Evolutionary conservation across 1,140 invertebrate genomes (phyloP).

Genomic region (Papilio machaon): DNA sequence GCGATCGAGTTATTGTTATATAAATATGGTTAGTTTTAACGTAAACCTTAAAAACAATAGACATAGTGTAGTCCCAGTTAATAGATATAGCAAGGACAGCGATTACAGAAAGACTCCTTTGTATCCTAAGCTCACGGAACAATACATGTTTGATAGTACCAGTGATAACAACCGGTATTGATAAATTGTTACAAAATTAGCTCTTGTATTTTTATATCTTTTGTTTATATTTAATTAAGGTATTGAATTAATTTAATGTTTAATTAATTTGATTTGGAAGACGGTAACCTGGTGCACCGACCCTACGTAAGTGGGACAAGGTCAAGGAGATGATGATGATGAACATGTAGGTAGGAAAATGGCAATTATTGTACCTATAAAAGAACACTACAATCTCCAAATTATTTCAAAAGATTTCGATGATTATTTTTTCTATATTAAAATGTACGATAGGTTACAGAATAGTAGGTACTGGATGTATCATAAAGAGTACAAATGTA

Average conservation of each 20-base stretch:
- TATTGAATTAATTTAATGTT: neutral
- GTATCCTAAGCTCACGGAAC: neutral
- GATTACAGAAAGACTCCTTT: slow-evolving; percentile 4
- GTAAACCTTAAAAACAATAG: neutral
- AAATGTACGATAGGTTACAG: no score
- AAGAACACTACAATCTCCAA: no score
- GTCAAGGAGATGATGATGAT: no score
- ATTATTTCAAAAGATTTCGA: no score
- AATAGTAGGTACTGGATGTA: no score
- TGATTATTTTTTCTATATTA: no score
- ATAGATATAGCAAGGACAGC: neutral
- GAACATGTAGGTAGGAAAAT: no score
- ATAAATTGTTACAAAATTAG: slow-evolving; percentile 14
- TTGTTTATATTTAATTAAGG: neutral
- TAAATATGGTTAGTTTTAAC: neutral
- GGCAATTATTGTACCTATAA: no score
- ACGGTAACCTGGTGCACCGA: no score
- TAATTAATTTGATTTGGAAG: no score
- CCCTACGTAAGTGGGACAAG: no score
- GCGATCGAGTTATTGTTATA: neutral
- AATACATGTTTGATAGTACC: neutral
- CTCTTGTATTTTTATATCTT: neutral
- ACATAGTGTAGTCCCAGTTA: neutral
- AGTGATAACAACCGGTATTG: slow-evolving; percentile 5
- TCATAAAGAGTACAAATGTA: no score